A percentile compares a stretch with the other conserved stretches of the same genome.
Conservation (phyloP, 2,113 vertebrate species). For the Rhinopomastus cyanomelas region DNA sequence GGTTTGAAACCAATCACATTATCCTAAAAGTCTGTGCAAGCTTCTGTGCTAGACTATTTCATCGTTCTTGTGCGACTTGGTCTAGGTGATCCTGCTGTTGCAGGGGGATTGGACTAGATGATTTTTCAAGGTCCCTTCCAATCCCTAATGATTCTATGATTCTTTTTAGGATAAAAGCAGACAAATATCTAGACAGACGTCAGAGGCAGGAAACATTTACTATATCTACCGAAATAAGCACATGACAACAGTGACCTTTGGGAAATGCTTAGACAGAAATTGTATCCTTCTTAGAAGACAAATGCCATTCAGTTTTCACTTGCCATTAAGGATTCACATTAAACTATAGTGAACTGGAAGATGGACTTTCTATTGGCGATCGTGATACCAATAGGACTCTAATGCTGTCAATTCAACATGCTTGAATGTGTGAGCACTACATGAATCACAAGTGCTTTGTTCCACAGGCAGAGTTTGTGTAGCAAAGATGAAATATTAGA, state of each 20-base stretch:
- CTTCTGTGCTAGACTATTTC: neutral
- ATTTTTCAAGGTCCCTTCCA: no score
- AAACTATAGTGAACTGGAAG: neutral
- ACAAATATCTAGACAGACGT: neutral
- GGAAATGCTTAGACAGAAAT: neutral
- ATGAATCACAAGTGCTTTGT: neutral
- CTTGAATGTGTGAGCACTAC: neutral
- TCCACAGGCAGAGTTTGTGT: neutral
- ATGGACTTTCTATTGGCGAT: neutral
- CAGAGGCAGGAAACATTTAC: neutral
- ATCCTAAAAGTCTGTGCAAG: neutral
- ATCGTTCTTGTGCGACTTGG: no score
- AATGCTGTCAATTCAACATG: neutral
- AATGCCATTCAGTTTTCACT: neutral
- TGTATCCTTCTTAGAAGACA: neutral
- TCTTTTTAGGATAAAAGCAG: neutral
- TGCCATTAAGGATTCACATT: no score
- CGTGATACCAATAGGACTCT: neutral
- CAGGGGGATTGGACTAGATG: no score
- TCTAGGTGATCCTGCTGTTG: no score
- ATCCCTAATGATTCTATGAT: no score
- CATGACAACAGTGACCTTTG: neutral
- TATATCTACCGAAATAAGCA: neutral
- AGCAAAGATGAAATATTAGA: conserved; percentile 8
- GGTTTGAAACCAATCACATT: neutral